Evolutionary conservation across 2,113 vertebrate species (phyloP).

Genomic region (Cisticola juncidis): DNA sequence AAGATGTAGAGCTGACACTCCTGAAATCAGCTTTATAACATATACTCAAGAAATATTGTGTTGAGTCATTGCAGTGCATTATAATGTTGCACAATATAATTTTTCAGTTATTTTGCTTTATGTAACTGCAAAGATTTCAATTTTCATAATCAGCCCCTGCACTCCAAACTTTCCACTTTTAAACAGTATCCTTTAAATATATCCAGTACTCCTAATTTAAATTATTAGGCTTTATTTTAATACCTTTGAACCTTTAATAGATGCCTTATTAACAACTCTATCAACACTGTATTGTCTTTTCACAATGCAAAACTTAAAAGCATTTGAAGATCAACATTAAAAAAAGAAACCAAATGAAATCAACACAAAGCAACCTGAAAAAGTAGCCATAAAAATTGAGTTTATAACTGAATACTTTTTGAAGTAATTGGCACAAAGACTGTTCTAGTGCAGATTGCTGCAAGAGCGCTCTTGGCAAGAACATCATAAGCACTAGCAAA

Average conservation of each 20-base stretch:
- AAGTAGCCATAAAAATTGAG: slow-evolving; percentile 71
- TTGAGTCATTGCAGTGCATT: neutral
- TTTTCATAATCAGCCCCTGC: neutral
- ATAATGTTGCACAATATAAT: neutral
- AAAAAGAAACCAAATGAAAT: slow-evolving; percentile 75
- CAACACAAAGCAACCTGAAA: slow-evolving; percentile 72
- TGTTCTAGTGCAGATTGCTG: slow-evolving; percentile 78
- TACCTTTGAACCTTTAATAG: neutral
- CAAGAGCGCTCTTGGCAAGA: slow-evolving; percentile 88
- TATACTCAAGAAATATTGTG: neutral
- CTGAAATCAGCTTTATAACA: neutral
- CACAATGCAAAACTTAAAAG: slow-evolving; percentile 30
- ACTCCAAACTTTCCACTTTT: slow-evolving; percentile 28
- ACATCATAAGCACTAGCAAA: slow-evolving; percentile 83
- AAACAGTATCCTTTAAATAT: slow-evolving; percentile 55
- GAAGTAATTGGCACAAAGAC: slow-evolving; percentile 84
- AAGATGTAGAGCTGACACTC: neutral
- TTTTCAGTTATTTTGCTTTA: slow-evolving; percentile 20
- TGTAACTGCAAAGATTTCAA: neutral
- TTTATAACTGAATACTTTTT: slow-evolving; percentile 78
- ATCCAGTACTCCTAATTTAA: slow-evolving; percentile 34
- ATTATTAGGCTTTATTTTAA: slow-evolving; percentile 30
- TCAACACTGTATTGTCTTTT: slow-evolving; percentile 4
- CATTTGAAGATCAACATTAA: slow-evolving; percentile 60
- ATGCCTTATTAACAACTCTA: slow-evolving; percentile 52